These are phyloP conservation scores for Ernsta delagoae DNA, from an alignment of 2,888 invertebrate genomes.

Conservation along the genomic window DNA sequence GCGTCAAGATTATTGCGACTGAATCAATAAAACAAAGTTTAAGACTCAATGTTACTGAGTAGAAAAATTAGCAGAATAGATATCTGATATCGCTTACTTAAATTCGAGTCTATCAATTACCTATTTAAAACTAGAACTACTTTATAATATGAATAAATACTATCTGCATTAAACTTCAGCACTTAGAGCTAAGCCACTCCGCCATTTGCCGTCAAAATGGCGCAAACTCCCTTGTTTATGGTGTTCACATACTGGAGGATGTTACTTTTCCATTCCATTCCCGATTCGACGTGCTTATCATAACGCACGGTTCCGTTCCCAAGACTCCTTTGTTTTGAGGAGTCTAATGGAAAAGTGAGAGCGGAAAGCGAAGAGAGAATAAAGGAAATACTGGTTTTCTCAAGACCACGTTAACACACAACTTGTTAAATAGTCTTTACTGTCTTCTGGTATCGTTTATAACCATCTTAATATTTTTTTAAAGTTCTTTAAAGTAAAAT, in stretches of 20 bases:
- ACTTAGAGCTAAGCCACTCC: constrained; percentile 25
- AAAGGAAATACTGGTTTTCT: not conserved
- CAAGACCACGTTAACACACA: not conserved
- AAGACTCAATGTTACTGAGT: too few species aligned
- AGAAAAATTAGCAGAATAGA: too few species aligned
- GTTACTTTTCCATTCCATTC: constrained; percentile 43
- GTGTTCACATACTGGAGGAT: constrained; percentile 33
- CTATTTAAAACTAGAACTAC: not conserved
- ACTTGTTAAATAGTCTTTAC: not conserved
- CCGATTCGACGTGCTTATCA: constrained; percentile 50
- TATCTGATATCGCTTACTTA: too few species aligned
- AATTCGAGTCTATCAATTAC: not conserved
- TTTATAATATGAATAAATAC: constrained; percentile 1
- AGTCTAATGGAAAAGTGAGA: constrained; percentile 25
- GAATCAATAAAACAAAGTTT: not conserved
- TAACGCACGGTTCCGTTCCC: constrained; percentile 54
- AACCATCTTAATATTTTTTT: too few species aligned
- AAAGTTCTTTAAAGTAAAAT: too few species aligned
- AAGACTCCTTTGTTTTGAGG: constrained; percentile 46
- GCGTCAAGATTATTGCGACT: too few species aligned
- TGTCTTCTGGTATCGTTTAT: too few species aligned
- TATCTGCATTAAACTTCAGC: constrained; percentile 22
- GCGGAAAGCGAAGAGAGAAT: constrained; percentile 20
- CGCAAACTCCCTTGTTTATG: constrained; percentile 48
- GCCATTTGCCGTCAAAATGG: constrained; percentile 38